Evolutionary conservation across 2,797 vertebrate genomes (phyloP).

Genomic region (Hyperoplus lanceolatus): DNA sequence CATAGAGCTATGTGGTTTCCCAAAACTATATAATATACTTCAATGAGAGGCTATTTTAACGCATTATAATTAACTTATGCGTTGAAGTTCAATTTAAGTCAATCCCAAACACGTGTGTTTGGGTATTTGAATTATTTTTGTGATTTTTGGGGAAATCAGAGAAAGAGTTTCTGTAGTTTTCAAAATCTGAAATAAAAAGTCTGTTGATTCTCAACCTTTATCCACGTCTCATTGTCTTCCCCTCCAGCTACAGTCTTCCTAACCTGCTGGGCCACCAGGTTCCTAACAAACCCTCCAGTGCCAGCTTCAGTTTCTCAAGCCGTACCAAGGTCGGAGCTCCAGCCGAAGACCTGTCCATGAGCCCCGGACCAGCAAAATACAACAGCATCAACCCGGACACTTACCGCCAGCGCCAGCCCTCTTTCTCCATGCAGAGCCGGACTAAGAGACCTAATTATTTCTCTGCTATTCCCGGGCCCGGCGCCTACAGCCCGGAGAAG

Average conservation of each 20-base stretch:
- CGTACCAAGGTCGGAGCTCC: conserved; percentile 75
- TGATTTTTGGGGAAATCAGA: neutral
- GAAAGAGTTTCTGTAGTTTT: neutral
- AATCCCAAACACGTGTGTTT: neutral
- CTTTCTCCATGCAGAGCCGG: conserved; percentile 90
- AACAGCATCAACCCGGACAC: conserved; percentile 84
- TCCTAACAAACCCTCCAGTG: conserved; percentile 86
- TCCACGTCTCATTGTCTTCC: neutral
- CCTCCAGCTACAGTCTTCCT: conserved; percentile 87
- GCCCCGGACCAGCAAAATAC: conserved; percentile 89
- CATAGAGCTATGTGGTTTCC: neutral
- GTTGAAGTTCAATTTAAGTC: neutral
- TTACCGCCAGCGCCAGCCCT: conserved; percentile 86
- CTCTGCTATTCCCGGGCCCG: conserved; percentile 85
- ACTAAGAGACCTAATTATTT: conserved; percentile 68
- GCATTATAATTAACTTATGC: neutral
- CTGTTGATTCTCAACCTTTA: neutral
- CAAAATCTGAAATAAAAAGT: neutral
- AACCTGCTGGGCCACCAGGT: conserved; percentile 86
- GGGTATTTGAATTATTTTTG: too few relatives aligned
- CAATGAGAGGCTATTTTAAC: neutral
- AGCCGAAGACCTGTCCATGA: conserved; percentile 86
- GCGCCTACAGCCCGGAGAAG: conserved; percentile 88
- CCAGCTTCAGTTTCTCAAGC: conserved; percentile 84
- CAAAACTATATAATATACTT: neutral